Conservation (phyloP, 2,888 invertebrate species). For the Rhyacophila evoluta region DNA sequence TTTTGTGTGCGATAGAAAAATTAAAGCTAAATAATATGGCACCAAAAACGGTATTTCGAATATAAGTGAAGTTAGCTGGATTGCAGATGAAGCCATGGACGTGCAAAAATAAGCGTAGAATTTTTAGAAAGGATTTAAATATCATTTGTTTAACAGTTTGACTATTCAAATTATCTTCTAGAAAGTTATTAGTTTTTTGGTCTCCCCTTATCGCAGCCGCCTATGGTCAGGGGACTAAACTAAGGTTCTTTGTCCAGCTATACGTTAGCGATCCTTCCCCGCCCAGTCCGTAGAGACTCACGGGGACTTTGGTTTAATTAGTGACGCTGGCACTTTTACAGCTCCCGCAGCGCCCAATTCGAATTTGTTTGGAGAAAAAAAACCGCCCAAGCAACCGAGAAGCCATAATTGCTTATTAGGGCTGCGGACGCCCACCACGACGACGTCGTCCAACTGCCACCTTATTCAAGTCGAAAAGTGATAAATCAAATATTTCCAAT, state of each 20-base stretch:
- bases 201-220: not conserved
- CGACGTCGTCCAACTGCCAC: not conserved
- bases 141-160: too few species aligned
- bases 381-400: not conserved
- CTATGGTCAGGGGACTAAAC: not conserved
- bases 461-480: not conserved
- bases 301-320: slow-evolving; percentile 14
- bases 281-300: not conserved
- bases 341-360: not conserved
- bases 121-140: too few species aligned
- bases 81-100: too few species aligned
- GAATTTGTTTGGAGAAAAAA: not conserved
- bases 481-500: not conserved
- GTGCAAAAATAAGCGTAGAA: too few species aligned
- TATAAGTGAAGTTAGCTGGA: too few species aligned
- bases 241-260: slow-evolving; percentile 12
- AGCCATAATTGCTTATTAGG: slow-evolving; percentile 9
- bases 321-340: slow-evolving; percentile 10
- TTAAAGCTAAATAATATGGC: too few species aligned
- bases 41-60: too few species aligned
- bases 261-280: not conserved
- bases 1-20: too few species aligned
- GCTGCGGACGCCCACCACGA: not conserved
- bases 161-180: too few species aligned
- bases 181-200: not conserved